Evolutionary conservation across 2,113 vertebrate species (phyloP), one percentile per base, ranked within the genome.

Genomic region (Tachycineta bicolor): DNA sequence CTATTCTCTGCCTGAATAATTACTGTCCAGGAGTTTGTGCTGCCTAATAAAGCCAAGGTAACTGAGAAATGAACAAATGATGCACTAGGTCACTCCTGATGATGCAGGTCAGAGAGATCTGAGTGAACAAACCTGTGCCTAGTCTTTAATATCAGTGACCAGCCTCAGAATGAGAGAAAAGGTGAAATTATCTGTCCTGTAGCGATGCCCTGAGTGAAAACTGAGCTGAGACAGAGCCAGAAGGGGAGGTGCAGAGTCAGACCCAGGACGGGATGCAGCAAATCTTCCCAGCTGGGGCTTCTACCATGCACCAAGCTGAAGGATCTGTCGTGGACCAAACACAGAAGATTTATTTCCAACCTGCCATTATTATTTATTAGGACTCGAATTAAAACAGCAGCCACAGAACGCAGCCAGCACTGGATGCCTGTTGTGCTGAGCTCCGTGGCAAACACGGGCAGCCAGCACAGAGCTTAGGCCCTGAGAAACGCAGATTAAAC

Each of bases 401-500:
- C 83, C 8, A 25, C 64, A 89, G 83, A 94, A 68, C 14, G 28
- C 56, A 81, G 73, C 85, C 93, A 86, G 85, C 56, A 43, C 55
- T 70, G 56, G 47, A 46, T 81, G 88, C 52, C 33, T 70, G 73
- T 92, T 78, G 64, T 81, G 79, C 52, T 47, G 47, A 70, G 73
- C 56, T 71, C 56, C 91, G 64, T 93, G 83, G 83, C 88, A 92
- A 95, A 94, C 55, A 68, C 0, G 1, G 84, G 90, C 84, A 91
- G 49, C 74, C 21, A 0, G 10, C 0, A 3, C 46, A 47, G 71
- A 81, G 64, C 1, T 93, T 23, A 63, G 91, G 20, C 46, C 31
- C 31, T 67, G 49, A 90, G 44, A 94, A 92, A 81, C 41, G 49
- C 71, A 94, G 60, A 91, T 91, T 81, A 94, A 90, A 80, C n/a